Base-by-base conservation (phyloP, 2,888 invertebrate genomes). In the Syrphus vitripennis region DNA sequence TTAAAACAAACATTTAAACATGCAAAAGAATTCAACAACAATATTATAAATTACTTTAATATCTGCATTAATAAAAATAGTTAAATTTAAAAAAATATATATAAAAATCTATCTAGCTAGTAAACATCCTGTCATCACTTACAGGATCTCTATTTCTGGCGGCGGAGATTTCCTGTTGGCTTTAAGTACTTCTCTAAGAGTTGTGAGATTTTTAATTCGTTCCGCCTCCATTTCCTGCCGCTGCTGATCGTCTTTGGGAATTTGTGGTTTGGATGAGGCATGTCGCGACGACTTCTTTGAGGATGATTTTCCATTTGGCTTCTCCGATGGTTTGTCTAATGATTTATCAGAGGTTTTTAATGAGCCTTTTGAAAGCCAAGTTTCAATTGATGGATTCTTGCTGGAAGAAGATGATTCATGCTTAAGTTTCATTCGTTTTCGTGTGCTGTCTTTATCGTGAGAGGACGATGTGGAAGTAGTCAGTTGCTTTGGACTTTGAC, bases 101-200 rank as follows among this genome's bases (percentile, higher is more conserved):
- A 45, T 10, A 10, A 21, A 19, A 10, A 10, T 21, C 2, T 55
- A 1, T 31, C 29, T 55, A 1, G 3, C n/a, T 31, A 16, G 14
- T 21, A 26, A 55, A 34, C 14, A 19, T 37, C 34, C 59, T 19
- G 7, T 21, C 9, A 21, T 31, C n/a, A 83, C 84, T 84, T 81
- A 84, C 84, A 84, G 26, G n/a, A 84, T 81, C 45, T 84, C 76
- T 45, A 84, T 81, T 21, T 40, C 53, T n/a, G 71, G 76, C 7
- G 76, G 84, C 14, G 84, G 84, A 45, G 84, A 69, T 72, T 84
- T 84, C 34, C 76, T 65, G 12, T 76, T 69, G 5, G 76, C 67
- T 4, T 81, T 84, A 0, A 84, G 72, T 4, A 59, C 53, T 4
- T 84, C 76, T 19, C 53, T 71, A 2, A 84, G 16, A 3, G 59